phyloP scores from a whole-genome alignment of 1,140 invertebrate genomes.

The Charaxes varanes region DNA sequence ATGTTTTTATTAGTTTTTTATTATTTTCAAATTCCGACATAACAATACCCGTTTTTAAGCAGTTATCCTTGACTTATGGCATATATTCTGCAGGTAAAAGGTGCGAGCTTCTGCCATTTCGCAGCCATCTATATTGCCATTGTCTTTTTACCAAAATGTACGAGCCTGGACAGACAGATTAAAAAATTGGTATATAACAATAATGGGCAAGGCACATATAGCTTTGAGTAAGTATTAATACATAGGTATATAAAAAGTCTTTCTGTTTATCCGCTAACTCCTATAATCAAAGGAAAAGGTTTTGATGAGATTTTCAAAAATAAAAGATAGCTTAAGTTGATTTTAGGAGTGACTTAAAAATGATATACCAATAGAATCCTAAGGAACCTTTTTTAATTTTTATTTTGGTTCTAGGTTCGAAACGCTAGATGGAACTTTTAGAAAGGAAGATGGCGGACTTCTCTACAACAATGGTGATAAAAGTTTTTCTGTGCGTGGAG shows the following conservation, averaged over 20 bases:
- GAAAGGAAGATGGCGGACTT: constrained; percentile 54
- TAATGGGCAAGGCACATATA: constrained; percentile 53
- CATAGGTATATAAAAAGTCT: background rate
- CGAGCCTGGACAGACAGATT: constrained; percentile 30
- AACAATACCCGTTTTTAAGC: constrained; percentile 17
- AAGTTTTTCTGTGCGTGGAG: constrained; percentile 44
- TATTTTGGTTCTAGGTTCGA: constrained; percentile 36
- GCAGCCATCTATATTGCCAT: constrained; percentile 26
- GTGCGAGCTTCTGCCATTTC: constrained; percentile 24
- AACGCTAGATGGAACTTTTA: constrained; percentile 48
- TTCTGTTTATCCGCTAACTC: too few species aligned
- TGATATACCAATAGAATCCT: background rate
- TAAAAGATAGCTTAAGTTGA: too few species aligned
- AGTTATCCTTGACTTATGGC: constrained; percentile 46
- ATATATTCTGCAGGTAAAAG: constrained; percentile 42
- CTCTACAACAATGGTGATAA: constrained; percentile 17
- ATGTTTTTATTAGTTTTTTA: constrained; percentile 15
- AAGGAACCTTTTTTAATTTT: background rate
- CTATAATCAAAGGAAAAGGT: too few species aligned
- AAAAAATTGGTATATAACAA: constrained; percentile 46
- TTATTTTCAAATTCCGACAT: constrained; percentile 23
- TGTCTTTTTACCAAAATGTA: constrained; percentile 19
- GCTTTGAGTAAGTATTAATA: constrained; percentile 62
- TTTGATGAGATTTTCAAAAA: too few species aligned
- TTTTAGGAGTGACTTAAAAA: background rate